Base-by-base conservation (phyloP, 2,113 vertebrate species). In the Bucco capensis region DNA sequence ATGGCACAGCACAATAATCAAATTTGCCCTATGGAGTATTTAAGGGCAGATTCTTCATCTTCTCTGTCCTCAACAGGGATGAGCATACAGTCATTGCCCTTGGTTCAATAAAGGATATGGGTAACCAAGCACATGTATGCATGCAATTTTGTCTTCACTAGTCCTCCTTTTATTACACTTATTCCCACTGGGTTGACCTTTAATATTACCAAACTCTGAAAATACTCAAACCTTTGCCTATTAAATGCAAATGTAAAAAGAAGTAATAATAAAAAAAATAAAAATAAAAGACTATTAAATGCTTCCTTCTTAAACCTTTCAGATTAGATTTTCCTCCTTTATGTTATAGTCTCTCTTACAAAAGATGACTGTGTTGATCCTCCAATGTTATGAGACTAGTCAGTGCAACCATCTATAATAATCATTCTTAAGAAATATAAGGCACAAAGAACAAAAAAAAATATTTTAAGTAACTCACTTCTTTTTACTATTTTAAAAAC, bases 401-500 rank as follows among this genome's bases (percentile, higher is more conserved):
- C 33, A 84, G 22, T 42, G 46, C 4, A 65, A 84, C 4, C 3
- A 47, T 30, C 7, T 8, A 42, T 9, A 82, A 70, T 19, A 91
- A 56, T 17, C 0, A 24, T 49, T 46, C 15, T 25, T 81, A 31
- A 90, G 22, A 83, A 65, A 86, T 15, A 37, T 2, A 72, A 61
- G 57, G 18, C 22, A 84, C 9, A 50, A 66, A 33, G 6, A 57
- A 7, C 27, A 64, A 30, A 61, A 81, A n/a, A n/a, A n/a, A n/a
- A n/a, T n/a, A 67, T 6, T 46, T 91, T 31, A 70, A 70, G 12
- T 3, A 56, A 50, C 8, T 54, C 0, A 2, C 8, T 2, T 4
- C 46, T 24, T 44, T 60, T 65, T 21, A 21, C 31, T 50, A 31
- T 50, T 83, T 76, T 57, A 4, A 72, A 57, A 67, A 25, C 10